Evolutionary conservation across 2,888 invertebrate species (phyloP).

Genomic region (Vesta saturnalis): DNA sequence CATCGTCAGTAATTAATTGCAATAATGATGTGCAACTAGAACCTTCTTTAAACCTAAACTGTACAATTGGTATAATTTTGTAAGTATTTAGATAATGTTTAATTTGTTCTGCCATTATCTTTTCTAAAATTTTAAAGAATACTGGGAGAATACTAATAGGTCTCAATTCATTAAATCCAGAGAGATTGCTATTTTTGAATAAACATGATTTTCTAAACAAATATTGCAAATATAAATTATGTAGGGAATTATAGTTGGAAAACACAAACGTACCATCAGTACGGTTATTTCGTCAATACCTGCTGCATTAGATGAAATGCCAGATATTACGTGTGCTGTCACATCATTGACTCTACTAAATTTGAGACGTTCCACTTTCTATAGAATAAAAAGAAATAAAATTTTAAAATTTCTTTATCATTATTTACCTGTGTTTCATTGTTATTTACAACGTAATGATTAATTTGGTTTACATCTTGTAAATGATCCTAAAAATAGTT

Average conservation of each 20-base stretch:
- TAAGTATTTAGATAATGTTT: constrained; percentile 5
- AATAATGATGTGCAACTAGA: not conserved
- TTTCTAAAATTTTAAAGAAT: constrained; percentile 41
- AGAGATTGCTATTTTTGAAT: constrained; percentile 38
- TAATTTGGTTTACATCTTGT: not conserved
- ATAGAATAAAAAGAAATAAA: not conserved
- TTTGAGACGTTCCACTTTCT: not conserved
- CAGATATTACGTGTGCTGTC: not conserved
- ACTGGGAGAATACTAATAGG: constrained; percentile 42
- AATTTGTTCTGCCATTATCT: constrained; percentile 37
- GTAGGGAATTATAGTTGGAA: constrained; percentile 17
- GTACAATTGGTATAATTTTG: not conserved
- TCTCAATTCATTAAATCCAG: constrained; percentile 38
- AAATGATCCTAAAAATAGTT: not conserved
- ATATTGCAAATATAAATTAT: constrained; percentile 18
- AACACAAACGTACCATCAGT: not conserved
- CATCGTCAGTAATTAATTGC: not conserved
- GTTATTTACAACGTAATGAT: not conserved
- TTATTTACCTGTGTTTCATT: not conserved
- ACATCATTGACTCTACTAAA: not conserved
- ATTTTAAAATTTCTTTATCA: not conserved
- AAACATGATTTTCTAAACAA: constrained; percentile 21
- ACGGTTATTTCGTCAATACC: not conserved
- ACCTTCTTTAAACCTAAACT: constrained; percentile 1
- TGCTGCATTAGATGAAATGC: not conserved